Evolutionary conservation across 2,797 vertebrate species (phyloP), one percentile per base, ranked within the genome.

Genomic region (Poeciliopsis turneri): DNA sequence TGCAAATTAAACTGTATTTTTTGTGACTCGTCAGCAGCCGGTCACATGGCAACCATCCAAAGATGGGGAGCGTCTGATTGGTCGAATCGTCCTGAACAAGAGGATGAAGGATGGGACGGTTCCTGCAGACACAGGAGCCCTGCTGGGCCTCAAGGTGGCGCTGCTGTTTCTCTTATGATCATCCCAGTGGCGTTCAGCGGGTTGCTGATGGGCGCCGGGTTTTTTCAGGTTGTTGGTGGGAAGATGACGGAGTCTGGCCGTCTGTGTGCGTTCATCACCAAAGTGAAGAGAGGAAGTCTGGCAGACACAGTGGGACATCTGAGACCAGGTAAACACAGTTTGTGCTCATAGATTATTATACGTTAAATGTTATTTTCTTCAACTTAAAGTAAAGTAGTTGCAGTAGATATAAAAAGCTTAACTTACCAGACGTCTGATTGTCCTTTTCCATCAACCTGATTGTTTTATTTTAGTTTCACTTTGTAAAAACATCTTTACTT

Each of bases 241-340:
- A 99, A 98, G 92, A 98, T 98, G 97, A 99, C 97, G 41, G 97
- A 98, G 91, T 97, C 97, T 41, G 98, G 98, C 85, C 96, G 96
- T 72, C 97, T 99, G 41, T 98, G 98, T 84, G 98, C 98, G 28
- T 99, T 99, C 94, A 99, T 99, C 94, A 99, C 98, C 72, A 99
- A 99, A 94, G 98, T 99, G 78, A 99, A 98, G 94, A 97, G 95
- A 95, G 98, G 98, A 93, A 99, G 98, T 93, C 95, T 99, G 91
- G 98, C 98, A 30, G 98, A 99, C 89, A 97, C 97, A 8, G 97
- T 99, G 73, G 98, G 98, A 68, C 98, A 98, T 92, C 96, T 99
- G 86, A 97, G 97, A 93, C 97, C 98, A 96, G 98, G 98, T 98
- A 86, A 76, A 46, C 41, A 36, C 11, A 11, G 57, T 3, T 33